These are phyloP conservation scores for Baryphthengus martii DNA, from an alignment of 2,113 vertebrate genomes.

Conservation along the genomic window DNA sequence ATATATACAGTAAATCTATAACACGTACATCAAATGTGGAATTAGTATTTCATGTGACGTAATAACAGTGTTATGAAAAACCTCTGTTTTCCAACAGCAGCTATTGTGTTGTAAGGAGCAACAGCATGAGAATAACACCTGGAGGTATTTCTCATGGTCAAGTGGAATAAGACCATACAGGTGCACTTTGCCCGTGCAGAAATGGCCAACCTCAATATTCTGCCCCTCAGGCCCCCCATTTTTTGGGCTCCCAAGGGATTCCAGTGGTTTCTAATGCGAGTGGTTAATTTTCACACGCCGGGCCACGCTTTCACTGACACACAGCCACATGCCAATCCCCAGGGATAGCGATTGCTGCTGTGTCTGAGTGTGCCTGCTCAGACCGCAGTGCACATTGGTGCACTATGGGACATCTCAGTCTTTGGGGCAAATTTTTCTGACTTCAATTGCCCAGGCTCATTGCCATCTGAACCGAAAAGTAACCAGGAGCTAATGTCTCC, in stretches of 20 bases:
- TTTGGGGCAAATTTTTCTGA: background rate
- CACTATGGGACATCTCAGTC: background rate
- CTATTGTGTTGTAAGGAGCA: background rate
- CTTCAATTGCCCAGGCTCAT: background rate
- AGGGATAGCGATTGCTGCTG: background rate
- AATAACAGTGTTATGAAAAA: background rate
- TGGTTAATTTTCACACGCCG: background rate
- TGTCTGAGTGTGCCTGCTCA: background rate
- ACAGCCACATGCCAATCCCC: background rate
- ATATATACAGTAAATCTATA: background rate
- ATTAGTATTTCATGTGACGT: background rate
- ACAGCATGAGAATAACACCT: constrained; percentile 11
- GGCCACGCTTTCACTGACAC: background rate
- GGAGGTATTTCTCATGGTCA: constrained; percentile 52
- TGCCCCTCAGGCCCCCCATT: background rate
- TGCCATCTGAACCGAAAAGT: accelerated
- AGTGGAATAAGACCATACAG: background rate
- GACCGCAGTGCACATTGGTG: accelerated
- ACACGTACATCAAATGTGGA: background rate
- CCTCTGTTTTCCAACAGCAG: background rate
- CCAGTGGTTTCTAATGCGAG: background rate
- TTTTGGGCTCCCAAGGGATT: constrained; percentile 3
- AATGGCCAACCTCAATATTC: background rate
- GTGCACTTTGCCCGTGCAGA: background rate
- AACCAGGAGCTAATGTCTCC: accelerated